Conservation (phyloP, 2,888 invertebrate genomes). For the Sarcophaga rosellei region DNA sequence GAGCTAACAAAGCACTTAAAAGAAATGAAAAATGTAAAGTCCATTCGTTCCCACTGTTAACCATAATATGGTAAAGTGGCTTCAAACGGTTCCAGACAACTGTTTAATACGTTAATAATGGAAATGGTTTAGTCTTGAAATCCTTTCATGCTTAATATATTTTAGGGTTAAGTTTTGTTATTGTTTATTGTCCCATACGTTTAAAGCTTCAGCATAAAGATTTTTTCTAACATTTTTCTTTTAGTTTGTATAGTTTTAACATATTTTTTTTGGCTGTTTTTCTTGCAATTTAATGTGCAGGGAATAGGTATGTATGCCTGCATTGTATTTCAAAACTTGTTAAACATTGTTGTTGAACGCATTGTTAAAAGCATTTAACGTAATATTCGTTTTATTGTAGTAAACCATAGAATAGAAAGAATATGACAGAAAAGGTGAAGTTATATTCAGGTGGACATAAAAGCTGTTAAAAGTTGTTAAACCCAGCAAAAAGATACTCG, state of each 20-base stretch:
- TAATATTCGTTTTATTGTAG: constrained; percentile 11
- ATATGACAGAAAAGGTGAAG: constrained; percentile 6
- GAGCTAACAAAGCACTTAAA: background rate
- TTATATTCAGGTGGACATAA: background rate
- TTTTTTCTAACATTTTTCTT: background rate
- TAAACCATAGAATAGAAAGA: background rate
- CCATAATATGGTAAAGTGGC: background rate
- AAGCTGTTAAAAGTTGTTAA: constrained; percentile 9
- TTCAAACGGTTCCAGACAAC: too few species aligned
- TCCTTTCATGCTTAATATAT: background rate
- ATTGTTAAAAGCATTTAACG: constrained; percentile 41
- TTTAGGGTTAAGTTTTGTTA: constrained; percentile 14
- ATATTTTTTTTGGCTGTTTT: background rate
- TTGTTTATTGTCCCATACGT: constrained; percentile 6
- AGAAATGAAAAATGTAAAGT: background rate
- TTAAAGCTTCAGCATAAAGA: constrained; percentile 7
- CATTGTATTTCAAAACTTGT: constrained; percentile 37
- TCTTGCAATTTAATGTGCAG: background rate
- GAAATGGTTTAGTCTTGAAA: too few species aligned
- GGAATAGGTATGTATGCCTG: background rate
- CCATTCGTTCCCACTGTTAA: background rate
- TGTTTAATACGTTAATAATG: too few species aligned
- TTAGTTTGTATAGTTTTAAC: constrained; percentile 13
- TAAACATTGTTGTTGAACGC: constrained; percentile 31
- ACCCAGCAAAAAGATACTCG: background rate